Evolutionary conservation across 2,113 vertebrate species (phyloP), one percentile per base, ranked within the genome.

Genomic region (Rattus rattus): DNA sequence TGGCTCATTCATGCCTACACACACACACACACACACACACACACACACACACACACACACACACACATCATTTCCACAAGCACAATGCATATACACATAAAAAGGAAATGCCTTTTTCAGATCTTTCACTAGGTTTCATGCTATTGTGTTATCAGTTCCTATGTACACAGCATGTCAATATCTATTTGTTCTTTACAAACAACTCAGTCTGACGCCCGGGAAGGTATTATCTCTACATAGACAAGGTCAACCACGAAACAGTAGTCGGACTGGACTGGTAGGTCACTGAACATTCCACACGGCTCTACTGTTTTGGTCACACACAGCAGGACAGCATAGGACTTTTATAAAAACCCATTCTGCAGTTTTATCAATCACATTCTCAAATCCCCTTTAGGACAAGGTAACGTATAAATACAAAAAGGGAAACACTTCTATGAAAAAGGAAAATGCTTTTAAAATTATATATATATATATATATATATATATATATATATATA

Each of bases 141-240:
- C 17, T 80, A 56, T 56, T 8, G 12, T 81, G 52, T 56, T n/a
- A 59, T 56, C 30, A 83, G 26, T 19, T 72, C 54, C 79, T 63
- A 75, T 63, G 52, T 79, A 63, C 28, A 81, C 33, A 39, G 11
- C 70, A 72, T 85, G 30, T 59, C 49, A n/a, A 81, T 87, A 86
- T 90, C 26, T 49, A 91, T 91, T 93, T 89, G 39, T 36, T 56
- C 63, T 94, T 96, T 97, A 63, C 94, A 28, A 84, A 52, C 16
- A 96, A 77, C 22, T 9, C 59, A 76, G 4, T 91, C 11, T 56
- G 24, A 33, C 81, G 4, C 88, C 65, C 88, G 39, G 76, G 52
- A 88, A 88, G 12, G 24, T 65, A 56, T 84, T 56, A 52, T 72
- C 39, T 85, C 70, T 2, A 63, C 5, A 69, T 91, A 93, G 89